Conservation (phyloP, 2,888 invertebrate species). For the Heliothis peltigera region DNA sequence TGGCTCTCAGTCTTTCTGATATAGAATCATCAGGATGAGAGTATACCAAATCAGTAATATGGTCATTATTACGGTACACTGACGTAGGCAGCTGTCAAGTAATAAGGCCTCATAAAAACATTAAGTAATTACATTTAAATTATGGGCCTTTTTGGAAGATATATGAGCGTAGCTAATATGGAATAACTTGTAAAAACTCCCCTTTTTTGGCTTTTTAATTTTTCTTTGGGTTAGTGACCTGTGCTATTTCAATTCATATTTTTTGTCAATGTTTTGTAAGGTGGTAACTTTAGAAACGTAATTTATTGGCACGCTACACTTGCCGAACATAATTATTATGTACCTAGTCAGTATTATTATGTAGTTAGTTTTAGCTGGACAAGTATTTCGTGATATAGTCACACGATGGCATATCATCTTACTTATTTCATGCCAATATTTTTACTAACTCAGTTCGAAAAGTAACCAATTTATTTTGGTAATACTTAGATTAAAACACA, state of each 20-base stretch:
- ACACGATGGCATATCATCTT: too few relatives aligned
- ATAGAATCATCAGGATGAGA: slow-evolving; percentile 14
- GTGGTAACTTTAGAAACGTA: background rate
- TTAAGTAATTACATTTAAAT: slow-evolving; percentile 47
- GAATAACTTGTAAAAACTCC: slow-evolving; percentile 12
- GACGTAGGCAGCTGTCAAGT: slow-evolving; percentile 43
- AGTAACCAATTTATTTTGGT: too few relatives aligned
- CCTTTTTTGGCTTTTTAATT: background rate
- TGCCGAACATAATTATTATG: too few relatives aligned
- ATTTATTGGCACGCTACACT: background rate
- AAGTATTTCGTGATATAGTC: too few relatives aligned
- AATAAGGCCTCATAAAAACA: slow-evolving; percentile 40
- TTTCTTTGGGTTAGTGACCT: slow-evolving; percentile 5
- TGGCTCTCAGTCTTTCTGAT: slow-evolving; percentile 3
- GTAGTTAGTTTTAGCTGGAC: too few relatives aligned
- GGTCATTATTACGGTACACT: slow-evolving; percentile 58
- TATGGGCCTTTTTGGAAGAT: slow-evolving; percentile 30
- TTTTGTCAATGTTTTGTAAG: background rate
- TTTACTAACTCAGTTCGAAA: too few relatives aligned
- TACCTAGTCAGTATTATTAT: too few relatives aligned
- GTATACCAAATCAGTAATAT: slow-evolving; percentile 39
- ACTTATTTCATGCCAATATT: too few relatives aligned
- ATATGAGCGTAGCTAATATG: slow-evolving; percentile 19
- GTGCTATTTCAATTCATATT: background rate
- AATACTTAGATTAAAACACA: too few relatives aligned